Percentiles rank a stretch among this genome's conserved stretches.
phyloP scores from a whole-genome alignment of 1,140 invertebrate species.

The Cydia strobilella region DNA sequence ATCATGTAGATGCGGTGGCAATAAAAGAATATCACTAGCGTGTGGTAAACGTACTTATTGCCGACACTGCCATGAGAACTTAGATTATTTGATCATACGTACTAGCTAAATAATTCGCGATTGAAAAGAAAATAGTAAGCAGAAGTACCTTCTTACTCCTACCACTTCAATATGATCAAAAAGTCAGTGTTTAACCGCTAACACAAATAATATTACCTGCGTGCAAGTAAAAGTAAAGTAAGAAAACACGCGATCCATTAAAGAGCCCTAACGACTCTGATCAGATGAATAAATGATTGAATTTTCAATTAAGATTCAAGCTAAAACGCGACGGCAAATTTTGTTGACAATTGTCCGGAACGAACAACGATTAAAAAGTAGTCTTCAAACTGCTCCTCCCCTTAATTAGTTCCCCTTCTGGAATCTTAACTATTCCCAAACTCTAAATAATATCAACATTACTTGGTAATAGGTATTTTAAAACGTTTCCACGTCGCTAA shows the following conservation, averaged over 20 bases:
- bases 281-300: constrained; percentile 78
- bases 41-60: constrained; percentile 30
- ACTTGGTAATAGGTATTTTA: not conserved
- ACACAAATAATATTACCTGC: not conserved
- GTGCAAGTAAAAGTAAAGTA: constrained; percentile 60
- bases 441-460: constrained; percentile 17
- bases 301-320: constrained; percentile 78
- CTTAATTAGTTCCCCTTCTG: constrained; percentile 17
- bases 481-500: constrained; percentile 3
- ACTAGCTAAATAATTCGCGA: constrained; percentile 3
- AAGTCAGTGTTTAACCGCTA: not conserved
- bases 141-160: no score
- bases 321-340: constrained; percentile 58
- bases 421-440: constrained; percentile 26
- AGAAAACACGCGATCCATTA: constrained; percentile 67
- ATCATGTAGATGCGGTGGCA: constrained; percentile 53
- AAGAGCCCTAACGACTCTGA: constrained; percentile 70
- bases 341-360: constrained; percentile 68
- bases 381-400: constrained; percentile 36
- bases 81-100: constrained; percentile 31
- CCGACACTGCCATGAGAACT: not conserved
- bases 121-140: not conserved
- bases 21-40: constrained; percentile 40
- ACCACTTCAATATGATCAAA: constrained; percentile 49
- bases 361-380: constrained; percentile 50